Conservation (phyloP, 2,113 vertebrate species). For the Pristiophorus japonicus region DNA sequence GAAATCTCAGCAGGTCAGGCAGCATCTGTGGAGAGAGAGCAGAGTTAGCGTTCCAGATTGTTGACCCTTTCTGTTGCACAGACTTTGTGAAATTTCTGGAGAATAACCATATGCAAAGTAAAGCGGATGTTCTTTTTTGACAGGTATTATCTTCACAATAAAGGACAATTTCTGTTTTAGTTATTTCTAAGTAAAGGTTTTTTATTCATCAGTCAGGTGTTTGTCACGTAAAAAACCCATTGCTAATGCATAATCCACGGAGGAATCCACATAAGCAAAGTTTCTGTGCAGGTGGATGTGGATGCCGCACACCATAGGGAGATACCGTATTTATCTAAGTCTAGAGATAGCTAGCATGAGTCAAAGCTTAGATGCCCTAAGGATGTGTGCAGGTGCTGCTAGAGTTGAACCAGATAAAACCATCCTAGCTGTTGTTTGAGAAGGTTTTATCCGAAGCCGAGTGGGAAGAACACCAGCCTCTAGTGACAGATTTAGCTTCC, state of each 20-base stretch:
- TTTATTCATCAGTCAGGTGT: not conserved
- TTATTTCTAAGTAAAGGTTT: constrained; percentile 2
- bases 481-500: not conserved
- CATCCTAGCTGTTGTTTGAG: not conserved
- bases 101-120: constrained; percentile 21
- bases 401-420: not conserved
- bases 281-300: not conserved
- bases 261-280: not conserved
- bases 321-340: not conserved
- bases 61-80: too few relatives aligned
- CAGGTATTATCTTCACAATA: constrained; percentile 27
- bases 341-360: not conserved
- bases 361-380: not conserved
- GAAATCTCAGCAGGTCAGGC: too few relatives aligned
- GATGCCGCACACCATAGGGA: too few relatives aligned
- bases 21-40: too few relatives aligned
- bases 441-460: not conserved
- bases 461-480: not conserved
- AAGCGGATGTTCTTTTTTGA: not conserved
- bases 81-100: constrained; percentile 24
- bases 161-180: not conserved
- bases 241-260: not conserved
- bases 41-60: too few relatives aligned
- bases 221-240: not conserved
- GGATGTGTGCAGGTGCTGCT: not conserved